Evolutionary conservation across 1,140 invertebrate genomes (phyloP).

Genomic region (Adelges cooleyi): DNA sequence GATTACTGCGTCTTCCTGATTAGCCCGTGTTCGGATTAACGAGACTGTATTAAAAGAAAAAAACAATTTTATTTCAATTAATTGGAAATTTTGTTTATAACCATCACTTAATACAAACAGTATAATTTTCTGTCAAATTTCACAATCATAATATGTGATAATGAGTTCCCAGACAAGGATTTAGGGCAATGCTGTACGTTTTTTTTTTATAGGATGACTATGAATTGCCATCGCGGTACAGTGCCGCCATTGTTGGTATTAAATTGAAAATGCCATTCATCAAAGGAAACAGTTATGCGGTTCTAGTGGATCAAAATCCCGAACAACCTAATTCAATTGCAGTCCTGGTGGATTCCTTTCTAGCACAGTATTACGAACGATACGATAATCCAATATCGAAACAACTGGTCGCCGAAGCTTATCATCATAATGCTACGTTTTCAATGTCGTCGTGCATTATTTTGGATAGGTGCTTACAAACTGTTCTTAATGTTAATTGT

Average conservation of each 20-base stretch:
- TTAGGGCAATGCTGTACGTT: not conserved
- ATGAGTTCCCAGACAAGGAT: no score
- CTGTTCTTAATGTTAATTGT: no score
- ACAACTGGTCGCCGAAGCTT: not conserved
- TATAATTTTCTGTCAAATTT: no score
- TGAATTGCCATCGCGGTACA: not conserved
- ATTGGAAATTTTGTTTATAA: no score
- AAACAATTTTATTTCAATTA: no score
- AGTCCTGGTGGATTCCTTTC: constrained; percentile 4
- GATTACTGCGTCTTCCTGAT: no score
- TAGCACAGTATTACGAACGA: not conserved
- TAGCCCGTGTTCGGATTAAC: no score
- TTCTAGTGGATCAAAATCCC: not conserved
- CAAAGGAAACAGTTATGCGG: not conserved
- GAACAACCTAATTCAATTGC: not conserved
- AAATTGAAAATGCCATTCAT: constrained; percentile 20
- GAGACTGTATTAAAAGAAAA: no score
- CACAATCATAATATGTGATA: no score
- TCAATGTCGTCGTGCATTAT: not conserved
- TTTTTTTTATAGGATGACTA: not conserved
- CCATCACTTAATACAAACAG: no score
- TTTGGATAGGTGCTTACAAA: not conserved
- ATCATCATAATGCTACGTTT: constrained; percentile 11
- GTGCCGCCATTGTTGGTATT: not conserved
- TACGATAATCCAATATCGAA: constrained; percentile 6